A percentile compares a stretch with the other conserved stretches of the same genome.
These are phyloP conservation scores for Nebria salina DNA, from an alignment of 2,888 invertebrate genomes.

Conservation along the genomic window DNA sequence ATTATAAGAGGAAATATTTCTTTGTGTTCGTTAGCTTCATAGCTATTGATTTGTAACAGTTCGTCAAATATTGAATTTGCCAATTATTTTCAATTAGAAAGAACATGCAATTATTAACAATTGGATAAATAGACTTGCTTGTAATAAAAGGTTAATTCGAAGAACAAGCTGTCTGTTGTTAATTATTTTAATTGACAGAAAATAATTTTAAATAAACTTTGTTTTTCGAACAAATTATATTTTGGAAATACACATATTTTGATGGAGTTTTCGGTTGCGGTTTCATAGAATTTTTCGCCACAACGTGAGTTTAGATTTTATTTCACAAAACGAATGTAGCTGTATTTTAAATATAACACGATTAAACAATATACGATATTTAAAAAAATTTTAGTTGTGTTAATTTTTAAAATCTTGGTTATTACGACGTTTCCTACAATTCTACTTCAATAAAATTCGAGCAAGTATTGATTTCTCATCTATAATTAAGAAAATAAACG, in stretches of 20 bases:
- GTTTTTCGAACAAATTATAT: background rate
- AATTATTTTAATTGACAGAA: background rate
- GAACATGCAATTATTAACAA: conserved; percentile 1
- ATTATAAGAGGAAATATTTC: background rate
- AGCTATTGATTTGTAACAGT: background rate
- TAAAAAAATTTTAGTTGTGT: too few species aligned
- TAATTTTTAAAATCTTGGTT: too few species aligned
- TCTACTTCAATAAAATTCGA: background rate
- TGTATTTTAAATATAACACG: background rate
- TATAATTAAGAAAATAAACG: background rate
- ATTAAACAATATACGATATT: too few species aligned
- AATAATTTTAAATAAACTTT: background rate
- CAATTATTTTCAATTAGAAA: background rate
- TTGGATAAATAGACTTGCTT: background rate
- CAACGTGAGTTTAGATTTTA: background rate
- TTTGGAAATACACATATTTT: background rate
- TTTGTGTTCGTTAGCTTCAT: background rate
- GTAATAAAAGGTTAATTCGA: background rate
- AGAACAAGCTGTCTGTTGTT: background rate
- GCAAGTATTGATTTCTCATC: background rate
- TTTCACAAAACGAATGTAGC: background rate
- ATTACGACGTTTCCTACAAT: too few species aligned
- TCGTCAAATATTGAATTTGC: background rate
- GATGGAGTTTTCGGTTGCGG: background rate
- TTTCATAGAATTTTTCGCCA: background rate